Evolutionary conservation across 2,888 invertebrate genomes (phyloP).

Genomic region (Ochropleura leucogaster): DNA sequence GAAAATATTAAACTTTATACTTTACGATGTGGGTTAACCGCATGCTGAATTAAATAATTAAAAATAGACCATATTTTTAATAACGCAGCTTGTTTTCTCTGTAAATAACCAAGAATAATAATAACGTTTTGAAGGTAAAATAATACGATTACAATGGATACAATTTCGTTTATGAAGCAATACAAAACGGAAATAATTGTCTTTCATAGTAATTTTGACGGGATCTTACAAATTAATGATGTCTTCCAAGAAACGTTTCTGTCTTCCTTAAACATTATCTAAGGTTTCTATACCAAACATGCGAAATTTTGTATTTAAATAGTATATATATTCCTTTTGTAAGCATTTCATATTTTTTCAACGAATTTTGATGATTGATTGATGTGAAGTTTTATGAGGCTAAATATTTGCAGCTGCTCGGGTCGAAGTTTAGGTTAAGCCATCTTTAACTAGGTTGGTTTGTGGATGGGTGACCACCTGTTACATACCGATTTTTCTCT

Average conservation of each 20-base stretch:
- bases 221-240: background rate
- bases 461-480: too few species aligned
- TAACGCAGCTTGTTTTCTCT: slow-evolving; percentile 10
- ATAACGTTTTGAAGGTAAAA: slow-evolving; percentile 9
- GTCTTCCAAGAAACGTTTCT: background rate
- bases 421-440: too few species aligned
- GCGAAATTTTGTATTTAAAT: background rate
- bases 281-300: background rate
- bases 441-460: too few species aligned
- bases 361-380: background rate
- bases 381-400: too few species aligned
- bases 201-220: slow-evolving; percentile 17
- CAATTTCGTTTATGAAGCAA: slow-evolving; percentile 6
- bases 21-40: slow-evolving; percentile 38
- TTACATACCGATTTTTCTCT: too few species aligned
- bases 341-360: background rate
- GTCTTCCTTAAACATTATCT: background rate
- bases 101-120: slow-evolving; percentile 6
- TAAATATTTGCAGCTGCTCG: too few species aligned
- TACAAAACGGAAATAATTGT: slow-evolving; percentile 15
- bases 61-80: slow-evolving; percentile 14
- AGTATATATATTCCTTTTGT: background rate
- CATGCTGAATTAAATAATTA: slow-evolving; percentile 32
- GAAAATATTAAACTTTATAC: slow-evolving; percentile 26
- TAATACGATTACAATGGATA: slow-evolving; percentile 2